Percentiles rank a stretch among this genome's conserved stretches.
phyloP scores from a whole-genome alignment of 1,140 invertebrate species.

The Cyclina sinensis region DNA sequence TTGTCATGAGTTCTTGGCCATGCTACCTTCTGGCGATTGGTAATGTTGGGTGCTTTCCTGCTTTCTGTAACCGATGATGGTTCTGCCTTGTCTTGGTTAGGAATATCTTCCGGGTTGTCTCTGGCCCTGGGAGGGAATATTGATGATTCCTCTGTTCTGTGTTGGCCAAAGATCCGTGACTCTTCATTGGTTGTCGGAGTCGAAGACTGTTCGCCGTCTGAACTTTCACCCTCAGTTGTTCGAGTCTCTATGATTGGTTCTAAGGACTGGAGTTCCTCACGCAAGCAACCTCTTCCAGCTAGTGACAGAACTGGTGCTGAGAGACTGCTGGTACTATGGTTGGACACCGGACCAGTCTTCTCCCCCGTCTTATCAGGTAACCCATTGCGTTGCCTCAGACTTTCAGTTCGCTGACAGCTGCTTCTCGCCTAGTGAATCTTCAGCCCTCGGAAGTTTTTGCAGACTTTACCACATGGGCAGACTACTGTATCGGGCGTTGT shows the following conservation, averaged over 20 bases:
- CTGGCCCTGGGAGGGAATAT: too few species aligned
- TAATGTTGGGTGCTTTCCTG: neutral
- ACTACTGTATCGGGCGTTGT: neutral
- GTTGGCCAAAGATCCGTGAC: neutral
- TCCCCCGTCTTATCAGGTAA: too few species aligned
- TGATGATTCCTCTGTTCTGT: too few species aligned
- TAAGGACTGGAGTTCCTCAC: too few species aligned
- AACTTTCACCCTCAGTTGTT: neutral
- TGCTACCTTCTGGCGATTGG: neutral
- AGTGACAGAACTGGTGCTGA: neutral
- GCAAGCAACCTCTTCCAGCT: neutral
- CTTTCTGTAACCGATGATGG: constrained; percentile 21
- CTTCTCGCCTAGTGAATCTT: neutral
- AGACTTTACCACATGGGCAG: too few species aligned
- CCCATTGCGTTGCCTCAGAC: neutral
- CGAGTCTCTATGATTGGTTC: neutral
- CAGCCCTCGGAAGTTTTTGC: neutral
- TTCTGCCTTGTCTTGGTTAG: too few species aligned
- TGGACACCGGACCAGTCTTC: neutral
- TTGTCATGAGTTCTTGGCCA: constrained; percentile 23
- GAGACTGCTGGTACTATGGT: neutral
- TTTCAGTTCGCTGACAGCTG: neutral
- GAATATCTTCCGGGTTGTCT: too few species aligned
- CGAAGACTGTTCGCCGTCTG: neutral
- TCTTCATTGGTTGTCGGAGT: neutral